Evolutionary conservation across 2,797 vertebrate genomes (phyloP).

Genomic region (Typhlichthys subterraneus): DNA sequence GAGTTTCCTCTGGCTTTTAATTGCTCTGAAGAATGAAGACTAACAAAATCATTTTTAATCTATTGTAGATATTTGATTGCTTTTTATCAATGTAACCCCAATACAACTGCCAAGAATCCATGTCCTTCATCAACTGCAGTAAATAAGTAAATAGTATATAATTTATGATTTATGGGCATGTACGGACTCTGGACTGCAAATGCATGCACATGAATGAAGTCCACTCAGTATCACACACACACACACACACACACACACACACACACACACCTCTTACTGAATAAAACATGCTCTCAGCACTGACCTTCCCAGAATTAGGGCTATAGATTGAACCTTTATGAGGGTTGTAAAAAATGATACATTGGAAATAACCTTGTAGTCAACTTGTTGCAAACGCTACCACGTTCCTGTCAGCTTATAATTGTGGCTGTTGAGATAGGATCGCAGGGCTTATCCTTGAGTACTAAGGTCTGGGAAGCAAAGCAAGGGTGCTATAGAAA

Average conservation of each 20-base stretch:
- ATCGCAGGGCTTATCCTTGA: not conserved
- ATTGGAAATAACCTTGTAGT: not conserved
- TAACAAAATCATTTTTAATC: not conserved
- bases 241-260: not conserved
- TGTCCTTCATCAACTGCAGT: not conserved
- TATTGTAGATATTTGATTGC: not conserved
- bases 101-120: too few species aligned
- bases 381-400: not conserved
- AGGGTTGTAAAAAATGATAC: not conserved
- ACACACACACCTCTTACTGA: not conserved
- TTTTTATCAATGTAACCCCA: not conserved
- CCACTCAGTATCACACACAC: not conserved
- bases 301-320: constrained; percentile 2
- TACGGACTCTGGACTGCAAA: constrained; percentile 1
- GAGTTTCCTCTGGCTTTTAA: too few species aligned
- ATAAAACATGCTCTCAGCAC: constrained; percentile 7
- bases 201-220: not conserved
- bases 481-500: too few species aligned
- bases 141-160: not conserved
- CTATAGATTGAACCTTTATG: constrained; percentile 3
- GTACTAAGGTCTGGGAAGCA: not conserved
- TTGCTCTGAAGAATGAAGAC: not conserved
- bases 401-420: not conserved
- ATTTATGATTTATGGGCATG: constrained; percentile 1
- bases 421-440: not conserved